Evolutionary conservation across 2,113 vertebrate genomes (phyloP).

Genomic region (Rhynchomys soricoides): DNA sequence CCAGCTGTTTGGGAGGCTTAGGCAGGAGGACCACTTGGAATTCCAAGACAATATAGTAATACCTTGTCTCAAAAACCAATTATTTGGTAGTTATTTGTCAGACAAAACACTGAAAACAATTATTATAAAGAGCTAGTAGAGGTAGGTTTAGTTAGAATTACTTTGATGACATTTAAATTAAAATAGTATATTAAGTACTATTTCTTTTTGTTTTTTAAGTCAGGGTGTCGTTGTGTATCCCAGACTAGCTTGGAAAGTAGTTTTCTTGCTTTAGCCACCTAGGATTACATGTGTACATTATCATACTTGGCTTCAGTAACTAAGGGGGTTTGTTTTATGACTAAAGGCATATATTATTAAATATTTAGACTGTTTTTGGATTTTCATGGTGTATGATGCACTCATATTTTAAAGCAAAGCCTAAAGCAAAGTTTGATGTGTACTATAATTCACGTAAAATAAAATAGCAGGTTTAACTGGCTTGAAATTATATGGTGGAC

Average conservation of each 20-base stretch:
- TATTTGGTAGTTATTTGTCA: neutral
- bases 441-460: constrained; percentile 10
- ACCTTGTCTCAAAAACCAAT: neutral
- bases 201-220: neutral
- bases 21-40: neutral
- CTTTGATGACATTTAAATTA: constrained; percentile 38
- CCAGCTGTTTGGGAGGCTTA: neutral
- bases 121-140: neutral
- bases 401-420: constrained; percentile 44
- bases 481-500: neutral
- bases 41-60: neutral
- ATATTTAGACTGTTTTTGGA: neutral
- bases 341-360: neutral
- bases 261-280: neutral
- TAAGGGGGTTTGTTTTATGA: neutral
- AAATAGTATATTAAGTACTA: neutral
- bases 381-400: neutral
- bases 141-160: neutral
- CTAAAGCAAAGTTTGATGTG: neutral
- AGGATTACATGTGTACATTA: neutral
- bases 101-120: neutral
- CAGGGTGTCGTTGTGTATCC: neutral
- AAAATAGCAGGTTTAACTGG: neutral
- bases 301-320: neutral
- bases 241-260: neutral